Conservation (phyloP, 2,888 invertebrate species). For the Chorisops tibialis region DNA sequence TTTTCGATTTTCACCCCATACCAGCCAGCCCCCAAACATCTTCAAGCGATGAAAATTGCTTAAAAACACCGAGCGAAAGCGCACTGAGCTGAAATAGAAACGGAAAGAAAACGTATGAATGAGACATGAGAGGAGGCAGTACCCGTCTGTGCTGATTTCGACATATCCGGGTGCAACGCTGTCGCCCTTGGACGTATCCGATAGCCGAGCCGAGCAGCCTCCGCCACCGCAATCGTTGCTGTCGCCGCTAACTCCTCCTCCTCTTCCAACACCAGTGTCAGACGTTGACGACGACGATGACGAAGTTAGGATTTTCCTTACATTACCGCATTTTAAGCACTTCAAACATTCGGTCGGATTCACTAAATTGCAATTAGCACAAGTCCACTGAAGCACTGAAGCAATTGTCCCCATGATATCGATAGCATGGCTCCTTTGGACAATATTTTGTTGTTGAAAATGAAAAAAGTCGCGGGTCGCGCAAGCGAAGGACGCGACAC, state of each 20-base stretch:
- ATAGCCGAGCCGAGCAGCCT: slow-evolving; percentile 28
- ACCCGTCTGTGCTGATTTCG: slow-evolving; percentile 40
- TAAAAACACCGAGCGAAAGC: not conserved
- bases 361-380: slow-evolving; percentile 81
- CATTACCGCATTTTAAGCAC: slow-evolving; percentile 79
- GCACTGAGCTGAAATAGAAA: slow-evolving; percentile 37
- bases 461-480: no score
- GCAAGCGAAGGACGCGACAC: no score
- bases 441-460: slow-evolving; percentile 30
- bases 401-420: slow-evolving; percentile 81
- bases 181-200: slow-evolving; percentile 44
- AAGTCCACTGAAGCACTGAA: slow-evolving; percentile 91
- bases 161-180: slow-evolving; percentile 38
- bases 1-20: slow-evolving; percentile 34
- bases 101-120: slow-evolving; percentile 38
- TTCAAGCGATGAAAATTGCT: not conserved
- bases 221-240: slow-evolving; percentile 36
- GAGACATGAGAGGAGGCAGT: slow-evolving; percentile 6
- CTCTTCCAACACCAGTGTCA: slow-evolving; percentile 22
- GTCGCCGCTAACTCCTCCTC: slow-evolving; percentile 36
- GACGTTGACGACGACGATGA: slow-evolving; percentile 35
- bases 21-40: not conserved
- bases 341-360: slow-evolving; percentile 81
- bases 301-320: slow-evolving; percentile 54
- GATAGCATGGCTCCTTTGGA: slow-evolving; percentile 39